A percentile compares a stretch with the other conserved stretches of the same genome.
These are phyloP conservation scores for Orthosia gracilis DNA, from an alignment of 2,888 invertebrate species.

Conservation along the genomic window DNA sequence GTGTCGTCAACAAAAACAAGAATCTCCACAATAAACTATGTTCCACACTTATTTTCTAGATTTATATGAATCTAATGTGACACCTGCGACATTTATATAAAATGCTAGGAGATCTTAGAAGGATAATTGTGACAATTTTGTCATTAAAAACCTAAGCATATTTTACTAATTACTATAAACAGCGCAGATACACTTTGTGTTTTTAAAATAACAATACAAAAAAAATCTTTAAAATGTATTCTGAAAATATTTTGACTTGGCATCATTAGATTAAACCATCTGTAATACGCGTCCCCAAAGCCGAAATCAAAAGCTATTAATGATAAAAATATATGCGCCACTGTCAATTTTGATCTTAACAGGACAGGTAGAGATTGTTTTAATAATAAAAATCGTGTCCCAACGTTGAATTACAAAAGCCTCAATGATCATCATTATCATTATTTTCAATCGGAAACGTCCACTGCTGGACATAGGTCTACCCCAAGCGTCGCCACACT, in stretches of 20 bases:
- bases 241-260: neutral
- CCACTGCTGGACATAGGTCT: too few species aligned
- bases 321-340: too few species aligned
- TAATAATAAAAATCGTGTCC: too few species aligned
- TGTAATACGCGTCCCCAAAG: too few species aligned
- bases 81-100: slow-evolving; percentile 60
- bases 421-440: too few species aligned
- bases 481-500: too few species aligned
- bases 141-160: slow-evolving; percentile 38
- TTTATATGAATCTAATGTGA: slow-evolving; percentile 43
- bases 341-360: too few species aligned
- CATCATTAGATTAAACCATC: too few species aligned
- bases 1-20: slow-evolving; percentile 12
- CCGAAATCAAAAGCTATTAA: too few species aligned
- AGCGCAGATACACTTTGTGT: neutral
- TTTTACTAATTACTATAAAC: slow-evolving; percentile 11
- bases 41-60: slow-evolving; percentile 29
- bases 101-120: slow-evolving; percentile 30
- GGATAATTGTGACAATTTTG: slow-evolving; percentile 57
- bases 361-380: too few species aligned
- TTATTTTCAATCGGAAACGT: too few species aligned
- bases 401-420: too few species aligned
- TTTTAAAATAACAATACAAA: slow-evolving; percentile 10
- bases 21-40: slow-evolving; percentile 17
- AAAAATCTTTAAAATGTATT: neutral